Conservation (phyloP, 1,140 invertebrate species). For the Ridgeia piscesae region DNA sequence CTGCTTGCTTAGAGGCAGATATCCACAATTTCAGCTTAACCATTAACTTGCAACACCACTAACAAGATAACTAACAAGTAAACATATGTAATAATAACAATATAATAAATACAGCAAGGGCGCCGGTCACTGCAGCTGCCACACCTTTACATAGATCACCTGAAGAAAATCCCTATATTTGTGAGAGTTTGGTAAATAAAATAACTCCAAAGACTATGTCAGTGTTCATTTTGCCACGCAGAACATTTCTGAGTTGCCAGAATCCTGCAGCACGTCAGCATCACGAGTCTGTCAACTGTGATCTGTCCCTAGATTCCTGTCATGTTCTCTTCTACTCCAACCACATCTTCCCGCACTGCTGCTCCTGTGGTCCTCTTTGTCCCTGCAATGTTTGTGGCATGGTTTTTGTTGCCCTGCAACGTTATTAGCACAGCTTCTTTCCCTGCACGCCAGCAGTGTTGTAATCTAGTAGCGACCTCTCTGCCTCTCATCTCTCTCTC, state of each 20-base stretch:
- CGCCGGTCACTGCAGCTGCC: not conserved
- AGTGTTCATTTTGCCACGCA: not conserved
- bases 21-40: not conserved
- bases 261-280: not conserved
- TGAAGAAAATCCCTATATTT: constrained; percentile 1
- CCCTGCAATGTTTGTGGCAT: not conserved
- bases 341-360: not conserved
- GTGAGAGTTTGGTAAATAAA: not conserved
- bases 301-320: not conserved
- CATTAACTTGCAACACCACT: not conserved
- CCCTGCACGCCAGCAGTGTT: no score
- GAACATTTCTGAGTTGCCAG: not conserved
- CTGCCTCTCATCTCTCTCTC: no score
- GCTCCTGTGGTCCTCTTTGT: not conserved
- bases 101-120: not conserved
- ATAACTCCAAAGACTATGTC: not conserved
- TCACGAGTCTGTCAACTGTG: not conserved
- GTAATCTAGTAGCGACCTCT: no score
- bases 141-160: not conserved
- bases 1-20: not conserved
- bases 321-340: not conserved
- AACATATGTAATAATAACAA: not conserved
- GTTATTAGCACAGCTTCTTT: not conserved
- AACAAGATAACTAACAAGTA: not conserved
- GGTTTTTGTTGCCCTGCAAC: not conserved